Evolutionary conservation across 2,888 invertebrate species (phyloP), one percentile per base, ranked within the genome.

Genomic region (Noctua janthe): DNA sequence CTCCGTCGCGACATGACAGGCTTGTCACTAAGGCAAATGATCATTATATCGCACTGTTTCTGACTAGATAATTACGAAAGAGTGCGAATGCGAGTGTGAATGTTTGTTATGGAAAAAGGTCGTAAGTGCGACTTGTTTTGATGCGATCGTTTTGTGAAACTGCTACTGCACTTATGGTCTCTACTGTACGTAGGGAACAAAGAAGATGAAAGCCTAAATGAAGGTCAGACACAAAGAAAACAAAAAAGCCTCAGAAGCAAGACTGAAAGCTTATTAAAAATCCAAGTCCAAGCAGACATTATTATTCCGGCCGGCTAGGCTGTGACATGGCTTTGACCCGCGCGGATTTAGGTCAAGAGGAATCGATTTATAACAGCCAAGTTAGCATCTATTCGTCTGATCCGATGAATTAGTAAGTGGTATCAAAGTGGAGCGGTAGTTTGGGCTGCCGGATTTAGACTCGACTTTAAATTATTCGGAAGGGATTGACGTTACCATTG

Each of bases 301-400:
- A 77, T 85, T 88, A 95, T 95, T 93, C 94, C 85, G 92, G 87
- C 82, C 89, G 90, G 81, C 90, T 90, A 84, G 88, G 90, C 90
- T 87, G 92, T 90, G 92, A 93, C 95, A 93, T 93, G 96, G 94
- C 95, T 95, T 96, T 96, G 96, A 96, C 96, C 96, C 88, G 86
- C 75, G 54, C 88, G 90, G 91, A 95, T 94, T 94, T 95, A 89
- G 96, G 96, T 96, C 96, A 96, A 96, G 95, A 94, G 94, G 94
- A 94, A 96, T 96, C 96, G 95, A 96, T 96, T 92, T 92, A 92
- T 91, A 90, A 91, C 91, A 84, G 70, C 75, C 82, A 71, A 83
- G 74, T 85, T 82, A 83, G 84, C 83, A 86, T 82, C 86, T 80
- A 84, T 81, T 78, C 49, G 77, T 72, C 77, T 78, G 81, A 78